Base-by-base conservation (phyloP, 2,797 vertebrate species). In the Mareca penelope region DNA sequence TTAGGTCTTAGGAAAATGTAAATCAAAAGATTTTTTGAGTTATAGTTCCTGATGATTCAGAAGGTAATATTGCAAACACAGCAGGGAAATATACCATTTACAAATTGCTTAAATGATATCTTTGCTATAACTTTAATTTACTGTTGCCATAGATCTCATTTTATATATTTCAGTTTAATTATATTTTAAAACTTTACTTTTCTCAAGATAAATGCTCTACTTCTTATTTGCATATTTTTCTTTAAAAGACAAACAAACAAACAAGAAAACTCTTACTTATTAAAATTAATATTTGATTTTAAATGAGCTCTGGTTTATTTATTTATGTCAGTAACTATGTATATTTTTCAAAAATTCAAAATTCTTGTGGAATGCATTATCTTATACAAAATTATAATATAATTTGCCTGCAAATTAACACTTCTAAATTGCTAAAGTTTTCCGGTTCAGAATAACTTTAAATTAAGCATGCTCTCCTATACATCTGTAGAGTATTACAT, bases 41-140 rank as follows among this genome's bases (percentile, higher is more conserved):
- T 97, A 98, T 94, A 80, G 83, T 60, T 96, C 92, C 57, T 93
- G 68, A 97, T 98, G 95, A 98, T 97, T 98, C 97, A 98, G 92
- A 97, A 97, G 91, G 96, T 97, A 98, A 98, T 98, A 95, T 97
- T 97, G 97, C 95, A 97, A 96, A 97, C 95, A 96, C 96, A 97
- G 96, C 97, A 96, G 91, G 90, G 94, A 97, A 97, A 97, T 98
- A 98, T 86, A 97, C 0, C 16, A 96, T 97, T 97, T 97, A 96
- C 90, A 98, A 98, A 98, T 97, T 97, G 94, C 96, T 97, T 97
- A 98, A 98, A 97, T 97, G 97, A 97, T 96, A 97, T 96, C 67
- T 93, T 93, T 95, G 97, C 97, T 97, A 97, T 98, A 98, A 96
- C 63, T 85, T 93, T 97, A 97, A 98, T 97, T 98, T 97, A 98